These are phyloP conservation scores for Leptonema lineaticorne DNA, from an alignment of 1,140 invertebrate genomes.

Conservation along the genomic window DNA sequence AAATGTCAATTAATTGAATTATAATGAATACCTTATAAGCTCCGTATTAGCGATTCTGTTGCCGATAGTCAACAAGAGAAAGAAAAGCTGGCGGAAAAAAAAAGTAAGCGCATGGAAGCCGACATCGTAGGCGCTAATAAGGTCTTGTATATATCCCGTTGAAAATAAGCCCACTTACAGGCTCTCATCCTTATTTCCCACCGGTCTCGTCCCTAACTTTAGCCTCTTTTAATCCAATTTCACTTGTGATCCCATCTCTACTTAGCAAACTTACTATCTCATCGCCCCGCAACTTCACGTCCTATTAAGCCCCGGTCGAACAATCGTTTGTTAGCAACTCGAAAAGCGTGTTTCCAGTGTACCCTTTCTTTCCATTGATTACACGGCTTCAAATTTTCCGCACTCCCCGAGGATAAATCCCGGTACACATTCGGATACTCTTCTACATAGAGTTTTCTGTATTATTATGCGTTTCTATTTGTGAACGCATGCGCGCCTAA, in stretches of 20 bases:
- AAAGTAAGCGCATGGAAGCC: constrained; percentile 1
- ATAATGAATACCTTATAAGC: neutral
- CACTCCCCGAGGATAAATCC: neutral
- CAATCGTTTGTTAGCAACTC: constrained; percentile 34
- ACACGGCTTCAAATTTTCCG: neutral
- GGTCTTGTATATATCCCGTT: neutral
- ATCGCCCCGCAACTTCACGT: constrained; percentile 26
- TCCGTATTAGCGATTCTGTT: neutral
- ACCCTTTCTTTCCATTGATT: constrained; percentile 11
- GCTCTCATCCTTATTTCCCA: constrained; percentile 35
- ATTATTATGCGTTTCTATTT: too few relatives aligned
- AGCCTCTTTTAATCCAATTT: constrained; percentile 35
- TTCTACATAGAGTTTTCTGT: neutral
- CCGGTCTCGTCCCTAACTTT: constrained; percentile 31
- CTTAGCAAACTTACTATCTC: constrained; percentile 33
- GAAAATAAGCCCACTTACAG: constrained; percentile 27
- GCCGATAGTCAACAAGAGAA: too few relatives aligned
- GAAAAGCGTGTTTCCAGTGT: constrained; percentile 24
- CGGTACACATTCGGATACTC: neutral
- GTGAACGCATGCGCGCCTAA: too few relatives aligned
- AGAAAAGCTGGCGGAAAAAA: neutral
- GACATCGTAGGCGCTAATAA: constrained; percentile 12
- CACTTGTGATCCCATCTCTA: constrained; percentile 31
- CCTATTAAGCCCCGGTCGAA: constrained; percentile 30
- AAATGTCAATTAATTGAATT: neutral